Evolutionary conservation across 2,888 invertebrate genomes (phyloP), one percentile per base, ranked within the genome.

Genomic region (Sthenelais limicola): DNA sequence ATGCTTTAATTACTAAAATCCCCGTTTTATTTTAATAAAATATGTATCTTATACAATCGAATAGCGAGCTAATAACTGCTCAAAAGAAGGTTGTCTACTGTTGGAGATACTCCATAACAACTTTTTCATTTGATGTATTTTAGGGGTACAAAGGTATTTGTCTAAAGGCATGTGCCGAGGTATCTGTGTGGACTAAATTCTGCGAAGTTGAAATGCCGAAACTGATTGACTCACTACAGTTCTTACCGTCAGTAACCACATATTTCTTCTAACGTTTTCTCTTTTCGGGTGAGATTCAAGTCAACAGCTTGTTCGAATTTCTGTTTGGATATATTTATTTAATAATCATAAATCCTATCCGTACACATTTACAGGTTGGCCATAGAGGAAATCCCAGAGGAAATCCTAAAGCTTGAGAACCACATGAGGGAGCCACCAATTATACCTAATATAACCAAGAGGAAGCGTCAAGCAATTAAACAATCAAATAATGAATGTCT

Each of bases 381-480:
- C n/a, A n/a, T n/a, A n/a, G n/a, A n/a, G n/a, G n/a, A n/a, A n/a
- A 76, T 96, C 70, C 94, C 96, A 0, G 85, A 88, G n/a, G 92
- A 92, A 82, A 86, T 96, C 67, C 90, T 92, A 0, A 90, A 93
- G 77, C 94, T 96, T 83, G 97, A 97, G 88, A 91, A 91, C 77
- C 96, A 97, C 84, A 90, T 97, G 88, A 91, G 90, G 21, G 93
- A 94, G 82, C 96, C 96, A 0, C 92, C 95, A 0, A 91, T 92
- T 83, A 91, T 95, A 76, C 96, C 96, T 83, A 97, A 97, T 88
- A 91, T 94, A 35, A 92, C 93, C 78, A 94, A 94, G 74, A 56
- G 73, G 21, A 68, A 67, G 68, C 52, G 54, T 4, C 33, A 32
- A 21, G 28, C 21, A 4, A 38, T 56, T n/a, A 70, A 56, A 30